phyloP scores from a whole-genome alignment of 2,113 vertebrate species.

The Chionomys nivalis region DNA sequence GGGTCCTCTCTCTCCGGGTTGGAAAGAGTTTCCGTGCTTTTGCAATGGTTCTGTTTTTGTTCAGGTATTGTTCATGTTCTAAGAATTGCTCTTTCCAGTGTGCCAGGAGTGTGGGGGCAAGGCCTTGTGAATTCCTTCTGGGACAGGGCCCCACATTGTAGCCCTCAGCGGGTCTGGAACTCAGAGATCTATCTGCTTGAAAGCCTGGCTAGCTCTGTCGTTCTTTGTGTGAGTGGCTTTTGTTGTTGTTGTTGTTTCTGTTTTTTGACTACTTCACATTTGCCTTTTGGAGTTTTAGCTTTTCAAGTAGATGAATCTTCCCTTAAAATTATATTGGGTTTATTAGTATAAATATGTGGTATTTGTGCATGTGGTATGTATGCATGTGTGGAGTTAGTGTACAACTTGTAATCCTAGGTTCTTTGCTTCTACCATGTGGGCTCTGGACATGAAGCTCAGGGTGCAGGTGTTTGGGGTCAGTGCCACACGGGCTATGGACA shows the following conservation, averaged over 20 bases:
- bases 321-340: not conserved
- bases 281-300: slow-evolving; percentile 49
- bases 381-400: not conserved
- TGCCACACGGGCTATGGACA: not conserved
- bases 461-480: not conserved
- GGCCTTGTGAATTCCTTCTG: not conserved
- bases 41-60: slow-evolving; percentile 16
- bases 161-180: not conserved
- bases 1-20: not conserved
- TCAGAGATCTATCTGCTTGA: not conserved
- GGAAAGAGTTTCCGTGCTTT: not conserved
- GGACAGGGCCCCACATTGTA: not conserved
- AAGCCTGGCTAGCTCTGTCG: not conserved
- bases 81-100: not conserved
- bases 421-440: not conserved
- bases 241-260: not conserved
- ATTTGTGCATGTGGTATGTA: too few relatives aligned
- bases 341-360: not conserved
- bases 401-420: not conserved
- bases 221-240: not conserved
- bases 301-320: not conserved
- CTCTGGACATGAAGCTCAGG: not conserved
- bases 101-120: not conserved
- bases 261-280: not conserved
- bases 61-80: not conserved